Percentiles rank a stretch among this genome's conserved stretches.
These are phyloP conservation scores for Andrena haemorrhoa DNA, from an alignment of 2,888 invertebrate species.

Conservation along the genomic window DNA sequence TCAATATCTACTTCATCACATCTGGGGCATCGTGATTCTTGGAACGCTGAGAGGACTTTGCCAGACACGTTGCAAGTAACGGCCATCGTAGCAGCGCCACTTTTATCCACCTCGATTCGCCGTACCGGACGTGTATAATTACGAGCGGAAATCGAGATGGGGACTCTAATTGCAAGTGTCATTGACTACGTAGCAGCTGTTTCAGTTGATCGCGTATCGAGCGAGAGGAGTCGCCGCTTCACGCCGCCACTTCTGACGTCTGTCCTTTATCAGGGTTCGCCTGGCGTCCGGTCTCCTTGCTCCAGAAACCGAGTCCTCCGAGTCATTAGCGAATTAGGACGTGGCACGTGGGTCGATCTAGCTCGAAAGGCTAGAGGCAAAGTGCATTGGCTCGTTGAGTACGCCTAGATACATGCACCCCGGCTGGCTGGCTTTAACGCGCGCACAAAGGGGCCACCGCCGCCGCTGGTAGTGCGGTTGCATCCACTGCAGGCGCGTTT, in stretches of 20 bases:
- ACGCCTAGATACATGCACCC: constrained; percentile 1
- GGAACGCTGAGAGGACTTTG: neutral
- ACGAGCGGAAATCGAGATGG: neutral
- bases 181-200: neutral
- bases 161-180: neutral
- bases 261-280: constrained; percentile 31
- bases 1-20: neutral
- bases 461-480: constrained; percentile 2
- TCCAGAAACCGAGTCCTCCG: constrained; percentile 69
- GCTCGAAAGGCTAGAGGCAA: constrained; percentile 32
- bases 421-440: neutral
- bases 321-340: constrained; percentile 79
- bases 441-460: constrained; percentile 1
- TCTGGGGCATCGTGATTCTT: neutral
- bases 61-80: too few species aligned
- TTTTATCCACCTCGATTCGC: too few species aligned
- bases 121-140: neutral
- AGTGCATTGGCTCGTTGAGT: constrained; percentile 66
- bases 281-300: constrained; percentile 45
- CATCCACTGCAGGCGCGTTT: constrained; percentile 5
- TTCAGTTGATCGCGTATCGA: neutral
- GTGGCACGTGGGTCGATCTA: constrained; percentile 68
- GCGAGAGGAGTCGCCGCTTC: neutral
- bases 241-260: neutral
- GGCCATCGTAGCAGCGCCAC: too few species aligned